Evolutionary conservation across 2,113 vertebrate genomes (phyloP).

Genomic region (Nibea albiflora): DNA sequence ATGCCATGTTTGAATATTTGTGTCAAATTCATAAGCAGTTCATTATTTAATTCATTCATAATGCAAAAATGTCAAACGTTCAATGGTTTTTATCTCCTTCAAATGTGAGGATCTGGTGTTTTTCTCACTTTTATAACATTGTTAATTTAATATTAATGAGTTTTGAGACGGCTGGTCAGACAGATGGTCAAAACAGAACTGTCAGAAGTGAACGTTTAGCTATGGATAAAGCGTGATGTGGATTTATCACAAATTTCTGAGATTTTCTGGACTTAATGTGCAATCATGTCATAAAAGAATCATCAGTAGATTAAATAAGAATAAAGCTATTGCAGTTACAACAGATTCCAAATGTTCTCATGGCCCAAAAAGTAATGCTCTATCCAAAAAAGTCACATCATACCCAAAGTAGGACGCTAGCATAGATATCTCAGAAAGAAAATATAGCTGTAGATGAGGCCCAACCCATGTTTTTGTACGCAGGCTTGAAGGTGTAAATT

Average conservation of each 20-base stretch:
- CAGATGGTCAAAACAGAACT: too few species aligned
- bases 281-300: background rate
- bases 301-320: background rate
- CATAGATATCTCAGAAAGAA: too few species aligned
- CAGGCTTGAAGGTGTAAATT: constrained; percentile 18
- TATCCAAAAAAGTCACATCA: background rate
- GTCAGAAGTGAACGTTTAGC: too few species aligned
- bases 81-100: too few species aligned
- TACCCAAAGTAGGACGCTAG: too few species aligned
- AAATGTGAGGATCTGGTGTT: background rate
- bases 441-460: background rate
- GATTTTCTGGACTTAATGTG: background rate
- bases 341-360: background rate
- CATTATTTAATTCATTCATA: background rate
- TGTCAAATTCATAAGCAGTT: too few species aligned
- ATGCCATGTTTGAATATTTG: too few species aligned
- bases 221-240: too few species aligned
- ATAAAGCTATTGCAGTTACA: background rate
- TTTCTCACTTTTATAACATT: background rate
- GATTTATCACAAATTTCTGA: too few species aligned
- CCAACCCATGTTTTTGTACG: background rate
- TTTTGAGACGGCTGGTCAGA: too few species aligned
- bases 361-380: background rate
- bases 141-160: background rate
- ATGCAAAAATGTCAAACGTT: background rate